Conservation (phyloP, 1,140 invertebrate genomes). For the Hetaerina americana region DNA sequence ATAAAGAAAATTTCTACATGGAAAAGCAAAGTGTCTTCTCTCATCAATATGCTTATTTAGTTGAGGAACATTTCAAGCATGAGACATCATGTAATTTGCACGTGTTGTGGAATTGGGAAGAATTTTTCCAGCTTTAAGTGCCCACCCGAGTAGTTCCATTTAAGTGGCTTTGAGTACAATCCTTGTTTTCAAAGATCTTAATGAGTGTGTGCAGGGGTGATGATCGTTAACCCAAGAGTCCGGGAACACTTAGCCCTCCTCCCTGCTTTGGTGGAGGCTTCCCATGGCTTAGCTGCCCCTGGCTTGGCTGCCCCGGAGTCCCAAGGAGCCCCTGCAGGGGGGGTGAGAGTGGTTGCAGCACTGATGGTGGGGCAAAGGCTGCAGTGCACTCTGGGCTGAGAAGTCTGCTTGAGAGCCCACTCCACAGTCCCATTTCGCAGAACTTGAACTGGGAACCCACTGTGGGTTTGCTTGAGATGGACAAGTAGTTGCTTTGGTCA, state of each 20-base stretch:
- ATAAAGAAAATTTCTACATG: too few relatives aligned
- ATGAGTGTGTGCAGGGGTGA: too few relatives aligned
- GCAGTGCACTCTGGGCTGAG: neutral
- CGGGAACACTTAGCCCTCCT: neutral
- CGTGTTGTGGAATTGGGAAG: too few relatives aligned
- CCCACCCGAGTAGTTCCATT: too few relatives aligned
- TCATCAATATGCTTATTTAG: too few relatives aligned
- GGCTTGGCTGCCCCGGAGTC: neutral
- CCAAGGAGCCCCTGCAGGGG: neutral
- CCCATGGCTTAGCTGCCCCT: too few relatives aligned
- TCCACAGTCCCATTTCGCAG: conserved; percentile 47
- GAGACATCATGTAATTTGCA: too few relatives aligned
- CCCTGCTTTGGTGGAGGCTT: neutral
- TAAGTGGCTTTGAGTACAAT: too few relatives aligned
- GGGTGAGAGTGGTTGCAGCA: neutral
- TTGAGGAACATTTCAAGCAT: too few relatives aligned
- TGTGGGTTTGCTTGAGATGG: conserved; percentile 6
- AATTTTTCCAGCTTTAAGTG: too few relatives aligned
- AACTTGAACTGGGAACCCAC: conserved; percentile 3
- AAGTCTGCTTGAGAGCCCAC: conserved; percentile 35
- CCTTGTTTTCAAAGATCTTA: too few relatives aligned
- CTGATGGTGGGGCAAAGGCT: neutral
- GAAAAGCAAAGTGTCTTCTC: too few relatives aligned
- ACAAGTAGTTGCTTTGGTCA: conserved; percentile 3
- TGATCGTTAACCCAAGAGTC: neutral